Percentiles rank a stretch among this genome's conserved stretches.
Evolutionary conservation across 2,113 vertebrate genomes (phyloP).

Genomic region (Meleagris gallopavo): DNA sequence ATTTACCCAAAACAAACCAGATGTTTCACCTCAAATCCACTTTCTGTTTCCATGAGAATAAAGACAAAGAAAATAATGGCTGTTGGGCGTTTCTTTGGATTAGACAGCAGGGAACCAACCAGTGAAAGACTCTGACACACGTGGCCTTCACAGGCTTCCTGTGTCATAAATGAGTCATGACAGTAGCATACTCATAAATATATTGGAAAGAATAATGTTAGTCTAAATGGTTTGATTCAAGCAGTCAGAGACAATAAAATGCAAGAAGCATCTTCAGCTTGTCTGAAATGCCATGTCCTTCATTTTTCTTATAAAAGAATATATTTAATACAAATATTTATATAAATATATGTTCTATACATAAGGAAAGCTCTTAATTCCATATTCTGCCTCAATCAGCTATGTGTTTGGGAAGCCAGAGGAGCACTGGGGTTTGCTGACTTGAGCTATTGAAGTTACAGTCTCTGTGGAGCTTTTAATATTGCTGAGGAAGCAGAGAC

Average conservation of each 20-base stretch:
- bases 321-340: not conserved
- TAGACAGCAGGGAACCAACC: not conserved
- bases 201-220: conserved; percentile 15
- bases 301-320: not conserved
- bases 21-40: conserved; percentile 69
- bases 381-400: conserved; percentile 13
- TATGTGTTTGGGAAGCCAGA: not conserved
- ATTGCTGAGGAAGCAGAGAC: conserved; percentile 31
- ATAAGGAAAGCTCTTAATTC: not conserved
- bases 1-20: conserved; percentile 62
- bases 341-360: not conserved
- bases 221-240: conserved; percentile 11
- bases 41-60: conserved; percentile 67
- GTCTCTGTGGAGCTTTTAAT: not conserved
- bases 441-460: not conserved
- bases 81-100: conserved; percentile 26
- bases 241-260: conserved; percentile 1
- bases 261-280: not conserved
- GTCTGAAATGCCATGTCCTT: not conserved
- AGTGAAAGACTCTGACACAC: not conserved
- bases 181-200: conserved; percentile 39
- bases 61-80: conserved; percentile 36
- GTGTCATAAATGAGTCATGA: conserved; percentile 37
- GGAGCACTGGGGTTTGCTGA: not conserved
- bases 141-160: not conserved